These are phyloP conservation scores for Acanthisitta chloris DNA, from an alignment of 2,113 vertebrate genomes.

Conservation along the genomic window DNA sequence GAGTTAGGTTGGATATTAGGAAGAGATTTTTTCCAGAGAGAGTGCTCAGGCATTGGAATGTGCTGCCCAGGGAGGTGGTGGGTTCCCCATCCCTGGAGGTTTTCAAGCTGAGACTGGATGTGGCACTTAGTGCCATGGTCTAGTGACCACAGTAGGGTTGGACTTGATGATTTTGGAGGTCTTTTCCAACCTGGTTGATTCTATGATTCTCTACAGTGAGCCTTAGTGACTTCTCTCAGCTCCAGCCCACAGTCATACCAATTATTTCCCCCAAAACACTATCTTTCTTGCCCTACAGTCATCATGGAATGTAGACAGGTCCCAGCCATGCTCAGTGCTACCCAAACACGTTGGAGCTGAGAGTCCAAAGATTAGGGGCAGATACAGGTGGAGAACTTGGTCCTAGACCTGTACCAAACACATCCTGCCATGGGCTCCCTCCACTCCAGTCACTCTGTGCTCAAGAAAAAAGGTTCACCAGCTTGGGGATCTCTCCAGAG, in stretches of 20 bases:
- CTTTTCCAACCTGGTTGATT: too few relatives aligned
- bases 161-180: too few relatives aligned
- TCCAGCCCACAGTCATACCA: rapidly evolving
- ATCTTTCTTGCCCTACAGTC: not conserved
- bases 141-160: too few relatives aligned
- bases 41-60: too few relatives aligned
- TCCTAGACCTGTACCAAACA: not conserved
- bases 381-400: not conserved
- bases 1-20: too few relatives aligned
- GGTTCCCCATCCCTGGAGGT: too few relatives aligned
- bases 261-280: not conserved
- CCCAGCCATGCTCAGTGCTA: not conserved
- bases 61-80: too few relatives aligned
- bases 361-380: too few relatives aligned
- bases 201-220: not conserved
- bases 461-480: not conserved
- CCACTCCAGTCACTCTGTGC: not conserved
- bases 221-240: not conserved
- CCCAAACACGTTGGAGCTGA: rapidly evolving
- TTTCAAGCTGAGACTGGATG: too few relatives aligned
- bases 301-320: not conserved
- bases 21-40: too few relatives aligned
- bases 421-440: rapidly evolving
- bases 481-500: not conserved
- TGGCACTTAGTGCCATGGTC: too few relatives aligned